A percentile compares a stretch with the other conserved stretches of the same genome.
phyloP scores from a whole-genome alignment of 2,113 vertebrate species.

The Rhinichthys klamathensis region DNA sequence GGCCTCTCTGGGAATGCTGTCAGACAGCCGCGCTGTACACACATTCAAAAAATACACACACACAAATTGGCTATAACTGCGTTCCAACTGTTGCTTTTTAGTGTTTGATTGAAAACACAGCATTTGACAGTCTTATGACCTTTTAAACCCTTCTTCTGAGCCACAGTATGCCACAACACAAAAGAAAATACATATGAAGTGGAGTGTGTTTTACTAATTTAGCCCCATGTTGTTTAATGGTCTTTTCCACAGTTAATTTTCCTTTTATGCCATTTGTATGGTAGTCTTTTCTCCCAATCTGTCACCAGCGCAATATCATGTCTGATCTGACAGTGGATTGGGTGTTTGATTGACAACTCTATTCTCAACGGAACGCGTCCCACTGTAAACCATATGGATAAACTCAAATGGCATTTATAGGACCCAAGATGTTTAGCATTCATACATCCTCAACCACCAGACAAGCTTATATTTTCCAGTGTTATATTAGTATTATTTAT shows the following conservation, averaged over 20 bases:
- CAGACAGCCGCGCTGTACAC: constrained; percentile 2
- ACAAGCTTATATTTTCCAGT: background rate
- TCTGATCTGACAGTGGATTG: constrained; percentile 53
- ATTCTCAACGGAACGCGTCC: constrained; percentile 41
- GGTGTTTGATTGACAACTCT: constrained; percentile 59
- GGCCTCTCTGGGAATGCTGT: constrained; percentile 3
- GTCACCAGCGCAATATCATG: constrained; percentile 43
- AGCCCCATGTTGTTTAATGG: constrained; percentile 46
- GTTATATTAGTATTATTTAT: background rate
- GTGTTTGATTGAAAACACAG: constrained; percentile 21
- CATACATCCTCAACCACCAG: background rate
- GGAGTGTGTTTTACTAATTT: constrained; percentile 43
- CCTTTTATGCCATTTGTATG: constrained; percentile 52
- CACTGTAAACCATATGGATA: background rate
- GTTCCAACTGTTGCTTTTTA: constrained; percentile 31
- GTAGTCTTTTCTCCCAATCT: constrained; percentile 55
- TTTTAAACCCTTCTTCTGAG: background rate
- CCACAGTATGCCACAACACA: constrained; percentile 25
- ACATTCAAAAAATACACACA: background rate
- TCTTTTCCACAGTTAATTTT: constrained; percentile 40
- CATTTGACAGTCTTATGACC: constrained; percentile 45
- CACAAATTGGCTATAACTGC: background rate
- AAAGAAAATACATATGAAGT: background rate
- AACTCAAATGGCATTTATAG: background rate
- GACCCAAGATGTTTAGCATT: background rate